These are phyloP conservation scores for Apostichopus californicus DNA, from an alignment of 35 echinoderm and acorn worm species.

Conservation along the genomic window DNA sequence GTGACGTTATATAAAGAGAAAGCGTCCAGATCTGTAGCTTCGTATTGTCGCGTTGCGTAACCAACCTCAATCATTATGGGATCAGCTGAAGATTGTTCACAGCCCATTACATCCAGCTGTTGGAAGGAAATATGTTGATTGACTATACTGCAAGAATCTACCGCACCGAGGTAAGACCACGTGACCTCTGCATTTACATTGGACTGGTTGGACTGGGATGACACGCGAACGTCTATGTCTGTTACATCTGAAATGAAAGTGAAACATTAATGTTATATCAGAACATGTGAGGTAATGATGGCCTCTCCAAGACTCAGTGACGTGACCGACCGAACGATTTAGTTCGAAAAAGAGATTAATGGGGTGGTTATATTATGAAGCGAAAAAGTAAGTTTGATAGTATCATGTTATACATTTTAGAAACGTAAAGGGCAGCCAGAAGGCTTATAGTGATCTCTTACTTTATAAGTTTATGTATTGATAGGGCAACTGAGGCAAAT, in stretches of 20 bases:
- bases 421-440: too few species aligned
- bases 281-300: too few species aligned
- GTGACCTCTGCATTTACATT: neutral
- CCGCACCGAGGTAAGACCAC: neutral
- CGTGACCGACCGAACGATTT: too few species aligned
- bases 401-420: too few species aligned
- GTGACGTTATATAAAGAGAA: neutral
- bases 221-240: neutral
- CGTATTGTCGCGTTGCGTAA: neutral
- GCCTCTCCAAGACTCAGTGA: too few species aligned
- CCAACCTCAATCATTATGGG: neutral
- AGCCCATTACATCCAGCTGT: neutral
- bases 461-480: too few species aligned
- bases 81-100: neutral
- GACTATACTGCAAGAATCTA: neutral
- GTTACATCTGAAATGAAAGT: neutral
- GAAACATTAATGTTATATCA: neutral
- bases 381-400: too few species aligned
- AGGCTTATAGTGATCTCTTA: too few species aligned
- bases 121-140: neutral
- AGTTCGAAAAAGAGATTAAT: too few species aligned
- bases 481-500: too few species aligned
- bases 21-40: neutral
- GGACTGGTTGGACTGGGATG: neutral
- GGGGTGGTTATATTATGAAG: too few species aligned